Conservation (phyloP, 2,113 vertebrate genomes). For the Oreochromis aureus region DNA sequence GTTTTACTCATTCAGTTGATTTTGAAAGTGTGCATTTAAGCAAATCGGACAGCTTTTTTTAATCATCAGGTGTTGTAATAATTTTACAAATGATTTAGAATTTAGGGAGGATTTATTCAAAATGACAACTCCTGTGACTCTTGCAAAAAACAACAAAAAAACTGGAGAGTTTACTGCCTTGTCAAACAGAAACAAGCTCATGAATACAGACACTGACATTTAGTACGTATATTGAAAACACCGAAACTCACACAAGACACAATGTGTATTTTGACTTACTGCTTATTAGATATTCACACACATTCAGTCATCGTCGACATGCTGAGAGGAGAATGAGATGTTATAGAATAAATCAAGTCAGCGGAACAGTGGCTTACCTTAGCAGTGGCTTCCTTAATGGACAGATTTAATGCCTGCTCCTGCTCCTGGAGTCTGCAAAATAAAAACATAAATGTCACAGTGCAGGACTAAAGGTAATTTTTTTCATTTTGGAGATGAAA, state of each 20-base stretch:
- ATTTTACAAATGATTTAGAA: not conserved
- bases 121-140: not conserved
- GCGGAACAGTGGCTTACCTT: constrained; percentile 76
- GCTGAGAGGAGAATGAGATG: not conserved
- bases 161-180: not conserved
- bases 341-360: not conserved
- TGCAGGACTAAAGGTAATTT: not conserved
- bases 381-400: constrained; percentile 80
- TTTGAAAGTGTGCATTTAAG: not conserved
- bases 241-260: not conserved
- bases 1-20: not conserved
- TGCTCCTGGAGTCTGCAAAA: constrained; percentile 81
- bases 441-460: not conserved
- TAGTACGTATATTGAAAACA: constrained; percentile 1
- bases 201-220: not conserved
- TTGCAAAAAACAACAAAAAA: not conserved
- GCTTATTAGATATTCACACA: constrained; percentile 17
- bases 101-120: not conserved
- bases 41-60: not conserved
- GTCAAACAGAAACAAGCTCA: constrained; percentile 21
- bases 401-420: constrained; percentile 71
- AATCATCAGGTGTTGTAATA: not conserved
- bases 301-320: not conserved
- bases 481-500: not conserved
- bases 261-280: constrained; percentile 7